These are phyloP conservation scores for Periplaneta americana DNA, from an alignment of 1,140 invertebrate species.

Conservation along the genomic window DNA sequence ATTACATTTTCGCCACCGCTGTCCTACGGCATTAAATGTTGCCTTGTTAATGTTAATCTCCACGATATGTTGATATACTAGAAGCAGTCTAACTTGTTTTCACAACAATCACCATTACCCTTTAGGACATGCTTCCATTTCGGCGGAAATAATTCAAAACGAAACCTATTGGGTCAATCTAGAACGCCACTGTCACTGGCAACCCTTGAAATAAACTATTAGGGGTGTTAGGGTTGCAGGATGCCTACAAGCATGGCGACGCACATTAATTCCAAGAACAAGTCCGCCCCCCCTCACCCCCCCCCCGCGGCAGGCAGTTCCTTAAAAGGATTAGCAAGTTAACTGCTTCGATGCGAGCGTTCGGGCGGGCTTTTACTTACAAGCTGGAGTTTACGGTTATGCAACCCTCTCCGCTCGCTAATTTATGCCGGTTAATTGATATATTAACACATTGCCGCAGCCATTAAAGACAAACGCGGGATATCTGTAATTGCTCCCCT, in stretches of 20 bases:
- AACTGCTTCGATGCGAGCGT: conserved; percentile 14
- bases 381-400: conserved; percentile 14
- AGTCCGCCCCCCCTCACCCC: background rate
- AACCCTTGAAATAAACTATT: too few relatives aligned
- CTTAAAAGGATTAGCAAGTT: conserved; percentile 19
- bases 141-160: too few relatives aligned
- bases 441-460: conserved; percentile 15
- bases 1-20: too few relatives aligned
- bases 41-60: too few relatives aligned
- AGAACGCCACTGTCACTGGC: too few relatives aligned
- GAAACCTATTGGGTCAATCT: too few relatives aligned
- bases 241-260: background rate
- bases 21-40: too few relatives aligned
- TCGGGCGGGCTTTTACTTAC: conserved; percentile 17
- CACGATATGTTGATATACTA: too few relatives aligned
- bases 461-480: conserved; percentile 4
- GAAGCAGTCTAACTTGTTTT: too few relatives aligned
- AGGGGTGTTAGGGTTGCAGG: too few relatives aligned
- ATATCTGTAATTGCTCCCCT: conserved; percentile 13
- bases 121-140: too few relatives aligned
- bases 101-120: too few relatives aligned
- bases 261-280: background rate
- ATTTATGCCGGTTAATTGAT: conserved; percentile 20
- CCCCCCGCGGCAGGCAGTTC: background rate
- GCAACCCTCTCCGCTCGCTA: conserved; percentile 1